Evolutionary conservation across 2,113 vertebrate species (phyloP).

Genomic region (Sisor rabdophorus): DNA sequence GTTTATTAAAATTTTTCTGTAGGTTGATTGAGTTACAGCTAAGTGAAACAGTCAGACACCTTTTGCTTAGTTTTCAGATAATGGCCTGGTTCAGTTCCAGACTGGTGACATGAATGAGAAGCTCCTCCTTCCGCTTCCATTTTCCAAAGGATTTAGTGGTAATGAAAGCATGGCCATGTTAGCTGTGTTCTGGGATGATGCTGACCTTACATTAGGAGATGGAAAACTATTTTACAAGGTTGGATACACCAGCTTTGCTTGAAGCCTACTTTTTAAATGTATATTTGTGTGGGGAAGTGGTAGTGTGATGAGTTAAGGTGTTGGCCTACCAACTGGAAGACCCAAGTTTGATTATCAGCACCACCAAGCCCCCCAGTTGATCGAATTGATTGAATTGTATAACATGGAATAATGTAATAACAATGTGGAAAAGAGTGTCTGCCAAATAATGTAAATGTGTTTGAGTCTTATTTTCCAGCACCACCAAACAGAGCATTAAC

Average conservation of each 20-base stretch:
- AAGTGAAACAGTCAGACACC: neutral
- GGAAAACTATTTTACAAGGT: constrained; percentile 74
- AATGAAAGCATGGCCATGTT: constrained; percentile 65
- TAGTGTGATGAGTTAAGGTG: too few species aligned
- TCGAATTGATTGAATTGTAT: too few species aligned
- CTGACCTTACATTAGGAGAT: constrained; percentile 66
- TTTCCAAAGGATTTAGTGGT: constrained; percentile 59
- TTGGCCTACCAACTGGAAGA: too few species aligned
- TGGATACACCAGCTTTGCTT: constrained; percentile 3
- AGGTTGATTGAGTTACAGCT: neutral
- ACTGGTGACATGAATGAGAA: constrained; percentile 65
- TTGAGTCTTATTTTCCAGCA: too few species aligned
- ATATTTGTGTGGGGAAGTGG: too few species aligned
- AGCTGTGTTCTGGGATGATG: constrained; percentile 78
- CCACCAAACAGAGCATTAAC: too few species aligned
- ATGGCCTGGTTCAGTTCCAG: constrained; percentile 76
- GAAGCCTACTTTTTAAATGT: neutral
- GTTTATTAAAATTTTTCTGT: too few species aligned
- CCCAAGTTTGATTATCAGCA: too few species aligned
- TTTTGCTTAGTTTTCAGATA: constrained; percentile 73
- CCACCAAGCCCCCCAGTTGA: too few species aligned
- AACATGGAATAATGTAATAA: too few species aligned
- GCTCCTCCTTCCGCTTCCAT: constrained; percentile 67
- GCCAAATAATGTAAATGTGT: too few species aligned
- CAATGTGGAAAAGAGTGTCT: too few species aligned